Evolutionary conservation across 1,140 invertebrate genomes (phyloP).

Genomic region (Pseudomyrmex gracilis): DNA sequence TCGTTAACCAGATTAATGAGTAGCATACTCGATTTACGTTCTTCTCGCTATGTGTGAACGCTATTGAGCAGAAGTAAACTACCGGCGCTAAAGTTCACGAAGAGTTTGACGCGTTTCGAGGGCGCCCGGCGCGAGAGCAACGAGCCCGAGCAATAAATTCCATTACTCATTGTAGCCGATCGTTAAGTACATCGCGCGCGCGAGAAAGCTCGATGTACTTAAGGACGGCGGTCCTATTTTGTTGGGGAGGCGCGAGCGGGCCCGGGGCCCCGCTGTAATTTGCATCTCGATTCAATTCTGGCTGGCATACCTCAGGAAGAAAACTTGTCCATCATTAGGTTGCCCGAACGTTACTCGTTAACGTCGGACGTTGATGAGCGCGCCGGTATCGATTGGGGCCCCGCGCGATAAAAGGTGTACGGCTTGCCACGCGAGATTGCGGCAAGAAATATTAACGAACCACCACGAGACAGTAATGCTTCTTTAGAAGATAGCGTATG

Average conservation of each 20-base stretch:
- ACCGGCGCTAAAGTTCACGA: slow-evolving; percentile 37
- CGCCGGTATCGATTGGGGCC: slow-evolving; percentile 59
- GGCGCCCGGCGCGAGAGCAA: slow-evolving; percentile 16
- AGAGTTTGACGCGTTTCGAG: slow-evolving; percentile 49
- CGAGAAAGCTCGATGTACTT: slow-evolving; percentile 10
- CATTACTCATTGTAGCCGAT: slow-evolving; percentile 64
- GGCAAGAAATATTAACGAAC: slow-evolving; percentile 65
- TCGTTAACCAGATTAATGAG: slow-evolving; percentile 59
- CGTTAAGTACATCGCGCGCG: slow-evolving; percentile 53
- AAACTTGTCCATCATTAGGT: slow-evolving; percentile 62
- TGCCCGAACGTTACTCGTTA: slow-evolving; percentile 64
- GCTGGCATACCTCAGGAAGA: slow-evolving; percentile 54
- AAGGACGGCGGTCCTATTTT: slow-evolving; percentile 51
- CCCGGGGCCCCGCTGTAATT: slow-evolving; percentile 57
- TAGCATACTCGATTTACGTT: slow-evolving; percentile 13
- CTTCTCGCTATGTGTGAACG: background rate
- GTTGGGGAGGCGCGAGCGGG: slow-evolving; percentile 50
- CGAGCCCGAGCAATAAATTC: slow-evolving; percentile 57
- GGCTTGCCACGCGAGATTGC: slow-evolving; percentile 47
- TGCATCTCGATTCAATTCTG: slow-evolving; percentile 68
- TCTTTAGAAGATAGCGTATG: slow-evolving; percentile 38
- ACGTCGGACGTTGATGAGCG: slow-evolving; percentile 53
- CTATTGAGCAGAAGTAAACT: background rate
- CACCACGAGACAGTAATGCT: slow-evolving; percentile 58
- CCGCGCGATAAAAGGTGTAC: slow-evolving; percentile 55